These are phyloP conservation scores for Limanda limanda DNA, from an alignment of 2,113 vertebrate genomes.

Conservation along the genomic window DNA sequence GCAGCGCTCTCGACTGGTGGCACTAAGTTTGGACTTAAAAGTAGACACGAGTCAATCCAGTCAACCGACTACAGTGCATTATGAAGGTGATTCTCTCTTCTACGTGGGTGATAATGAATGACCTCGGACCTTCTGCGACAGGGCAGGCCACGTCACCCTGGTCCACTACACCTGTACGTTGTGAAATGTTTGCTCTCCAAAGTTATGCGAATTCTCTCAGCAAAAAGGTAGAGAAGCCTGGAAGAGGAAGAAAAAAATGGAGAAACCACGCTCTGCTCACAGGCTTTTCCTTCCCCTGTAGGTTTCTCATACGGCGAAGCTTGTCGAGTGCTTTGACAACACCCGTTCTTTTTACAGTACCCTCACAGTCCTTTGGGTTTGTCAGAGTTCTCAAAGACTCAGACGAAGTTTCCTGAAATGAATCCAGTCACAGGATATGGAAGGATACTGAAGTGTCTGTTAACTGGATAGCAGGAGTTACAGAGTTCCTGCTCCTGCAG, in stretches of 20 bases:
- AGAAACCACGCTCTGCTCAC: constrained; percentile 29
- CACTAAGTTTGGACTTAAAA: constrained; percentile 64
- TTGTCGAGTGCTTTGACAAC: constrained; percentile 41
- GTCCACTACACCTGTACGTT: constrained; percentile 72
- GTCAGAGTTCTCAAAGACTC: constrained; percentile 85
- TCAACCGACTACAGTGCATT: constrained; percentile 68
- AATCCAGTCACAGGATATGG: constrained; percentile 78
- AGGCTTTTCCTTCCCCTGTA: constrained; percentile 44
- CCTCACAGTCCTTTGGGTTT: constrained; percentile 78
- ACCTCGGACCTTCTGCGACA: constrained; percentile 50
- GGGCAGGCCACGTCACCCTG: constrained; percentile 60
- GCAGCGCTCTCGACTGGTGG: constrained; percentile 68
- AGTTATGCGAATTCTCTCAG: constrained; percentile 44
- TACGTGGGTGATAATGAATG: constrained; percentile 47
- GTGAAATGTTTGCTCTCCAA: constrained; percentile 62
- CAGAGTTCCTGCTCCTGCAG: constrained; percentile 56
- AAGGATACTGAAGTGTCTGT: constrained; percentile 83
- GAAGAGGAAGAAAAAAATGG: constrained; percentile 33
- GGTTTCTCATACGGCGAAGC: constrained; percentile 59
- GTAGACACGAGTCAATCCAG: constrained; percentile 60
- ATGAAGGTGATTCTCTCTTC: constrained; percentile 51
- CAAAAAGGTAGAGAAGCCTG: constrained; percentile 36
- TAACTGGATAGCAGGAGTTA: constrained; percentile 60
- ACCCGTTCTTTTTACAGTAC: constrained; percentile 46
- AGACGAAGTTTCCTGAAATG: constrained; percentile 82